Percentiles rank a stretch among this genome's conserved stretches.
Conservation (phyloP, 2,888 invertebrate genomes). For the Euzophera pinguis region DNA sequence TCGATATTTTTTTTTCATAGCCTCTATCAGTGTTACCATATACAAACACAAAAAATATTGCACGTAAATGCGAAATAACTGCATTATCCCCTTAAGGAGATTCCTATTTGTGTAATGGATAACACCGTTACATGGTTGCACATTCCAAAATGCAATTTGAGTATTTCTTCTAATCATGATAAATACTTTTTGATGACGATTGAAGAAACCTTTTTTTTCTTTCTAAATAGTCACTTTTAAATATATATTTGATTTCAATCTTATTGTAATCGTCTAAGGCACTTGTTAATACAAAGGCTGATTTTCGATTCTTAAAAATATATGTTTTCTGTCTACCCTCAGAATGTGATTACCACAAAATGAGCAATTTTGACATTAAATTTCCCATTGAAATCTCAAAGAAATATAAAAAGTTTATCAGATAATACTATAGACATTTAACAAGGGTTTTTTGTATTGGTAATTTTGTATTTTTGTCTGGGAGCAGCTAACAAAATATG, state of each 20-base stretch:
- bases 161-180: slow-evolving; percentile 17
- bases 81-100: slow-evolving; percentile 3
- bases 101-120: slow-evolving; percentile 5
- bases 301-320: slow-evolving; percentile 24
- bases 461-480: too few species aligned
- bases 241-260: background rate
- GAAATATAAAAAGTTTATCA: too few species aligned
- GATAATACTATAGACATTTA: too few species aligned
- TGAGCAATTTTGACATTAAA: too few species aligned
- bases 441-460: too few species aligned
- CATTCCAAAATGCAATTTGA: slow-evolving; percentile 18
- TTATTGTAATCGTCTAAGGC: slow-evolving; percentile 27
- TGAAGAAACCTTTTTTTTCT: slow-evolving; percentile 24
- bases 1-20: slow-evolving; percentile 10
- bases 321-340: background rate
- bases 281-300: slow-evolving; percentile 25
- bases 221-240: background rate
- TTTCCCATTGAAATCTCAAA: too few species aligned
- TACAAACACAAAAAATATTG: slow-evolving; percentile 9
- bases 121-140: slow-evolving; percentile 1
- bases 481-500: too few species aligned
- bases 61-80: slow-evolving; percentile 11
- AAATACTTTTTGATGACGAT: slow-evolving; percentile 30
- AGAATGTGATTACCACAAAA: background rate
- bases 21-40: slow-evolving; percentile 3